Conservation (phyloP, 2,113 vertebrate genomes). For the Penelope pileata region DNA sequence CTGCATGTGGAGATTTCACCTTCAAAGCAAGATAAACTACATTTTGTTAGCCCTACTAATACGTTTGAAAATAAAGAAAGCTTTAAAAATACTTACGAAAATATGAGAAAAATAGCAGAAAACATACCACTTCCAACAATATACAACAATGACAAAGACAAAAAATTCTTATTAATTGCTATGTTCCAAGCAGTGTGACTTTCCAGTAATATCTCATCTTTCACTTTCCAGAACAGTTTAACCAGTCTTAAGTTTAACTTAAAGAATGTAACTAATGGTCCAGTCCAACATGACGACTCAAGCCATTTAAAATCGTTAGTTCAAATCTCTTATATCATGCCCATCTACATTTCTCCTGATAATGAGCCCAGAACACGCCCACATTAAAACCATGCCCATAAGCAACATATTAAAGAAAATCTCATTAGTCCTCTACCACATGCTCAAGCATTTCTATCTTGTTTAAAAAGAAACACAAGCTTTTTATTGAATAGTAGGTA, state of each 20-base stretch:
- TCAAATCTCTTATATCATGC: background rate
- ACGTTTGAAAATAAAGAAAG: background rate
- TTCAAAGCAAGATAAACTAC: background rate
- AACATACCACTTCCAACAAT: background rate
- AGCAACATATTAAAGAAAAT: background rate
- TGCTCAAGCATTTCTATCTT: background rate
- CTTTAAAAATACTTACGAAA: background rate
- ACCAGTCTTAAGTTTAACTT: background rate
- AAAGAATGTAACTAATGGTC: background rate
- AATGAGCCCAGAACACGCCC: background rate
- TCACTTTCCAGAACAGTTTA: background rate
- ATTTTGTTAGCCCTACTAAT: background rate
- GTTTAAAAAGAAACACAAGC: background rate
- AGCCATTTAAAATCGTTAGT: background rate
- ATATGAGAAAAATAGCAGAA: background rate
- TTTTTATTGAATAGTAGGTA: background rate
- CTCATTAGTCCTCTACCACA: background rate
- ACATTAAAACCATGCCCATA: background rate
- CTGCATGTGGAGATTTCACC: background rate
- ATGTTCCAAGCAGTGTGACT: background rate
- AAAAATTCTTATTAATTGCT: background rate
- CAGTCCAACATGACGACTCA: background rate
- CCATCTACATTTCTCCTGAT: background rate
- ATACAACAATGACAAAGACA: background rate
- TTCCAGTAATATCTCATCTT: background rate